A percentile compares a stretch with the other conserved stretches of the same genome.
These are phyloP conservation scores for Chrysina gloriosa DNA, from an alignment of 2,888 invertebrate species.

Conservation along the genomic window DNA sequence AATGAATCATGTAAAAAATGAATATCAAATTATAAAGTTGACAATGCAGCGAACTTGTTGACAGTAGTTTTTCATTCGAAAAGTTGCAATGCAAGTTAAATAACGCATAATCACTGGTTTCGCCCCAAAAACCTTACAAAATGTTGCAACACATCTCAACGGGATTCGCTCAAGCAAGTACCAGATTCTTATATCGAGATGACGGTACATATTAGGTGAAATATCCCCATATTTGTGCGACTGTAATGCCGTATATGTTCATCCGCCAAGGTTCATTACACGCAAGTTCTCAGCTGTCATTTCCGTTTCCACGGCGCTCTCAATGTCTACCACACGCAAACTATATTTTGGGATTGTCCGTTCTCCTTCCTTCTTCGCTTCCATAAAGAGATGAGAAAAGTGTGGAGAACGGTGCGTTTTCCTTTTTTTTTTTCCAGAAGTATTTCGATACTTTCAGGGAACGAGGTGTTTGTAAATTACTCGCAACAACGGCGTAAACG, in stretches of 20 bases:
- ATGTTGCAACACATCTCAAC: too few relatives aligned
- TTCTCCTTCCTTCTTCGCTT: slow-evolving; percentile 12
- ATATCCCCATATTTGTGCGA: slow-evolving; percentile 13
- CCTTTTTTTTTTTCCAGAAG: not conserved
- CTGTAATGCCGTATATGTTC: slow-evolving; percentile 51
- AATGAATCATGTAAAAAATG: too few relatives aligned
- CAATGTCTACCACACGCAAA: slow-evolving; percentile 12
- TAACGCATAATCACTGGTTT: too few relatives aligned
- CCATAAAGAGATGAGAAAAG: not conserved
- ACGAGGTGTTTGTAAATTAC: not conserved
- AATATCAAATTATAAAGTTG: too few relatives aligned
- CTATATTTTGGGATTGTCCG: slow-evolving; percentile 12
- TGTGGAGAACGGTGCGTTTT: not conserved
- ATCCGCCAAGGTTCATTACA: slow-evolving; percentile 54
- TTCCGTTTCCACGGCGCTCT: slow-evolving; percentile 36
- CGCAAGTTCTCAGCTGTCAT: slow-evolving; percentile 52
- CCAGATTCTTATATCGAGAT: not conserved
- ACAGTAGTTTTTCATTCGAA: too few relatives aligned
- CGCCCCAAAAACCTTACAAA: too few relatives aligned
- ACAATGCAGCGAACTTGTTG: too few relatives aligned
- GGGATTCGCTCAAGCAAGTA: not conserved
- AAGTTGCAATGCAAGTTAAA: too few relatives aligned
- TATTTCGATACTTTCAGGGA: not conserved
- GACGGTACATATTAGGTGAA: not conserved
- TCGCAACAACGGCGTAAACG: not conserved